Evolutionary conservation across 1,140 invertebrate species (phyloP).

Genomic region (Ceratosolen fusciceps): DNA sequence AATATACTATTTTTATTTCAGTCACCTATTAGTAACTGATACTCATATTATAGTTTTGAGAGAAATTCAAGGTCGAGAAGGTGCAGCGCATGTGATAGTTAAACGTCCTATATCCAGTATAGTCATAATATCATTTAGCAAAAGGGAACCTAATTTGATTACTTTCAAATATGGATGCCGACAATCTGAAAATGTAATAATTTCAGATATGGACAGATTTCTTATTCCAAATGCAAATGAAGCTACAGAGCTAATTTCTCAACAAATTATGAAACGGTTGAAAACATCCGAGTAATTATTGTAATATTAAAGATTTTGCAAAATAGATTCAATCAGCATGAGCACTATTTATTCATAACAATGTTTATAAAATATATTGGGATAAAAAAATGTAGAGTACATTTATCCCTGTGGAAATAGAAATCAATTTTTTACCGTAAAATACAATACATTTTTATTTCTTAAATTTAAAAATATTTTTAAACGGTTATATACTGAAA

Average conservation of each 20-base stretch:
- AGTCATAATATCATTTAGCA: slow-evolving; percentile 96
- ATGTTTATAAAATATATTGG: slow-evolving; percentile 10
- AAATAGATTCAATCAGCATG: slow-evolving; percentile 44
- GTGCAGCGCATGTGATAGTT: slow-evolving; percentile 87
- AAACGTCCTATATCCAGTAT: slow-evolving; percentile 89
- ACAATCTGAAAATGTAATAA: slow-evolving; percentile 80
- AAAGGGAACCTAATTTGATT: slow-evolving; percentile 92
- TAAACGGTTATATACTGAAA: slow-evolving; percentile 14
- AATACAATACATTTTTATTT: slow-evolving; percentile 40
- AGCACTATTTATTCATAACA: slow-evolving; percentile 39
- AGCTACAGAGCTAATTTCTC: slow-evolving; percentile 87
- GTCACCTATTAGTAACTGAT: slow-evolving; percentile 89
- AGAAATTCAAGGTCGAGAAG: slow-evolving; percentile 81
- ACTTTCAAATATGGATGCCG: slow-evolving; percentile 92
- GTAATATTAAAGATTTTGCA: slow-evolving; percentile 53
- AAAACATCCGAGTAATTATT: slow-evolving; percentile 63
- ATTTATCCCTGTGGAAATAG: slow-evolving; percentile 21
- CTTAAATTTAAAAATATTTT: slow-evolving; percentile 36
- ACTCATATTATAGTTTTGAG: slow-evolving; percentile 90
- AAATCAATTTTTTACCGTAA: slow-evolving; percentile 37
- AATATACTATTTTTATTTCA: slow-evolving; percentile 62
- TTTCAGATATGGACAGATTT: slow-evolving; percentile 92
- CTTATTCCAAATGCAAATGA: slow-evolving; percentile 92
- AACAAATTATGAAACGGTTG: slow-evolving; percentile 76
- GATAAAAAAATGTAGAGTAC: neutral